Evolutionary conservation across 2,888 invertebrate species (phyloP).

Genomic region (Cheilosia scutellata): DNA sequence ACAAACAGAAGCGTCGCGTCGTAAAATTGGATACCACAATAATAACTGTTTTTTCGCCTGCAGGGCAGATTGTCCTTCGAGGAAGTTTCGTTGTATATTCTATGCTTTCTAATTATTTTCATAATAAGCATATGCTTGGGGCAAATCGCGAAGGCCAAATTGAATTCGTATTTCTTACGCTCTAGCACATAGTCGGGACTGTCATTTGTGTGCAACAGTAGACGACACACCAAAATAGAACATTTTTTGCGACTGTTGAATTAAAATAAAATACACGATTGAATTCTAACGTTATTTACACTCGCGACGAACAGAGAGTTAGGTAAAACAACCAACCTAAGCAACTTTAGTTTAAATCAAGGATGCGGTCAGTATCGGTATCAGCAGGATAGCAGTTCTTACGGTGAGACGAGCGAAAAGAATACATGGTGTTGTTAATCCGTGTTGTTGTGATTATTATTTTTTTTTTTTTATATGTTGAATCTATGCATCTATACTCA

Average conservation of each 20-base stretch:
- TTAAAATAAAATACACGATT: neutral
- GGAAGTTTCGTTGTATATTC: no score
- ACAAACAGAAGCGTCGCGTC: conserved; percentile 28
- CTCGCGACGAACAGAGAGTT: conserved; percentile 30
- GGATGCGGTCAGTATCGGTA: conserved; percentile 40
- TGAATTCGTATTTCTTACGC: conserved; percentile 43
- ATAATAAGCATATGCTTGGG: conserved; percentile 48
- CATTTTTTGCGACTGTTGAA: conserved; percentile 13
- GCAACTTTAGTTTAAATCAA: conserved; percentile 28
- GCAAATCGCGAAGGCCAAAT: neutral
- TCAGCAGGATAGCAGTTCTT: conserved; percentile 62
- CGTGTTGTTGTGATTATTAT: conserved; percentile 44
- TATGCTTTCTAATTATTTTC: no score
- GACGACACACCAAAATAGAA: conserved; percentile 5
- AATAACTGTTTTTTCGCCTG: conserved; percentile 27
- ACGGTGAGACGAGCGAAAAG: conserved; percentile 48
- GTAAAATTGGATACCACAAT: conserved; percentile 51
- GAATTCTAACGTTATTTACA: conserved; percentile 8
- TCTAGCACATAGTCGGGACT: conserved; percentile 19
- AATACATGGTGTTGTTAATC: conserved; percentile 71
- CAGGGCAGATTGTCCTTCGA: conserved; percentile 33
- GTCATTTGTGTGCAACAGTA: conserved; percentile 28
- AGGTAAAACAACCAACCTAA: conserved; percentile 13
- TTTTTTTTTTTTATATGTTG: conserved; percentile 13
- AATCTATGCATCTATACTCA: conserved; percentile 37